These are phyloP conservation scores for Mya arenaria DNA, from an alignment of 1,140 invertebrate genomes.

Conservation along the genomic window DNA sequence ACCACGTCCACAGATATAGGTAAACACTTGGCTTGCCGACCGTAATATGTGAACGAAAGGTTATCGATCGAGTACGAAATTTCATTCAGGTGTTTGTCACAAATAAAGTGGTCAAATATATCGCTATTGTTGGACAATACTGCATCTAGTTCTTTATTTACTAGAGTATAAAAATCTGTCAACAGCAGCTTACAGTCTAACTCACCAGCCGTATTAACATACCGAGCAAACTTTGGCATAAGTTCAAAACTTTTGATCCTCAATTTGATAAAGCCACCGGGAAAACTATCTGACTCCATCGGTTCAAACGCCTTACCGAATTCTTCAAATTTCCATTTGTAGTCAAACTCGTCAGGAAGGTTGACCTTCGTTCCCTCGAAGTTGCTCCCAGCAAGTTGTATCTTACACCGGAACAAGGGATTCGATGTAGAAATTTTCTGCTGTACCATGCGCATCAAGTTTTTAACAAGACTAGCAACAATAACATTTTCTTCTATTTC, in stretches of 20 bases:
- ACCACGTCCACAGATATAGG: no score
- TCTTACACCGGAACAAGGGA: constrained; percentile 15
- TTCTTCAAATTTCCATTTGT: constrained; percentile 17
- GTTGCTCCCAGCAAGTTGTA: constrained; percentile 23
- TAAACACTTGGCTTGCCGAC: no score
- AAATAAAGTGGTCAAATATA: no score
- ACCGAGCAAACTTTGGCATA: background rate
- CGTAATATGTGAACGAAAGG: no score
- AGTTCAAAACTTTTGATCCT: background rate
- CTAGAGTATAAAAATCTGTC: background rate
- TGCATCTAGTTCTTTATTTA: no score
- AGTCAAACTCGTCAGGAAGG: constrained; percentile 47
- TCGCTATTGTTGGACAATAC: no score
- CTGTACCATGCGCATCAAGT: background rate
- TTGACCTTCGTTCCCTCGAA: constrained; percentile 45
- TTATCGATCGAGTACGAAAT: no score
- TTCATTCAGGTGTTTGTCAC: no score
- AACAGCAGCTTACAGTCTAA: constrained; percentile 17
- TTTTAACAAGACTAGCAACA: background rate
- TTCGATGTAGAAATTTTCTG: background rate
- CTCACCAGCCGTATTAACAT: background rate
- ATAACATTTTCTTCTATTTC: constrained; percentile 26
- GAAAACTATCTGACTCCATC: background rate
- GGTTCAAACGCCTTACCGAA: background rate
- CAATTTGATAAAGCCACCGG: constrained; percentile 18